These are phyloP conservation scores for Molanna angustata DNA, from an alignment of 2,888 invertebrate species.

Conservation along the genomic window DNA sequence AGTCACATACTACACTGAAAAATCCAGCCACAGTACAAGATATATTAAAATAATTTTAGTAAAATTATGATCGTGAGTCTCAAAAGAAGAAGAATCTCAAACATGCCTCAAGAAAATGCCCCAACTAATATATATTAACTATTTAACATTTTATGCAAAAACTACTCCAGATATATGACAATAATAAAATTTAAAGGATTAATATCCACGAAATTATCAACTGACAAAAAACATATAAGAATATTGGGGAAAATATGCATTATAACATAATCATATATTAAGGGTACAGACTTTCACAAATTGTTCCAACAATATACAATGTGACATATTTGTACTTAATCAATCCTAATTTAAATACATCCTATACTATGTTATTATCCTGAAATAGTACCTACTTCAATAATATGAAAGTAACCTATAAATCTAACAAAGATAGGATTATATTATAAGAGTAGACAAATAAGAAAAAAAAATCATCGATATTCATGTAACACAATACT, in stretches of 20 bases:
- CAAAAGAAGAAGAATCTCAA: constrained; percentile 16
- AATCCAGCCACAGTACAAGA: constrained; percentile 33
- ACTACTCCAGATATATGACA: constrained; percentile 12
- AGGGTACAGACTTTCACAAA: too few species aligned
- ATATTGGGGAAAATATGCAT: too few species aligned
- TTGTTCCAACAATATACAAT: too few species aligned
- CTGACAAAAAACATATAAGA: too few species aligned
- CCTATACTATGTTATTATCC: too few species aligned
- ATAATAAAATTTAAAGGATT: too few species aligned
- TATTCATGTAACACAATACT: background rate
- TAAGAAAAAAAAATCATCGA: background rate
- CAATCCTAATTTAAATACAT: too few species aligned
- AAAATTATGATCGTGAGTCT: constrained; percentile 21
- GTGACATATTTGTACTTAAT: too few species aligned
- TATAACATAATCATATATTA: too few species aligned
- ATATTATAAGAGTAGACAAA: background rate
- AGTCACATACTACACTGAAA: constrained; percentile 32
- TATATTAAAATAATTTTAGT: constrained; percentile 31
- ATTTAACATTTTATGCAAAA: constrained; percentile 17
- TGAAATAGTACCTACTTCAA: too few species aligned
- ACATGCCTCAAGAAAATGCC: constrained; percentile 23
- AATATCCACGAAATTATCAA: too few species aligned
- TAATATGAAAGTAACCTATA: too few species aligned
- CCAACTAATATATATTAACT: constrained; percentile 8
- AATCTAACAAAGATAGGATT: background rate